Evolutionary conservation across 2,888 invertebrate species (phyloP).

Genomic region (Acanthosoma haemorrhoidale): DNA sequence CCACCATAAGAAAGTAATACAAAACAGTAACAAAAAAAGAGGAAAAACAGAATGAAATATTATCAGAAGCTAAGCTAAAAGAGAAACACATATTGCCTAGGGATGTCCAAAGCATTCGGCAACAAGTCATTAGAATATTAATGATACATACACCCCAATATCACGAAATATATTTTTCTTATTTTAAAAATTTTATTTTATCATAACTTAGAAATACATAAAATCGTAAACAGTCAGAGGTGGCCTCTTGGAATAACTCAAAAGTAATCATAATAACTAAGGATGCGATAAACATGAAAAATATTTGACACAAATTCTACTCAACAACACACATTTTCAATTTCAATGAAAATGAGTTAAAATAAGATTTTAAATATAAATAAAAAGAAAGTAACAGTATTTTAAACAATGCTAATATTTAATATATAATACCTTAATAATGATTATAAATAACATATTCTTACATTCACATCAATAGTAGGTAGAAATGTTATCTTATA

Average conservation of each 20-base stretch:
- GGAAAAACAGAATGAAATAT: not conserved
- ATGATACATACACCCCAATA: not conserved
- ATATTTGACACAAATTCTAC: not conserved
- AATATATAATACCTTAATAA: not conserved
- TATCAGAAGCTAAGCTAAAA: not conserved
- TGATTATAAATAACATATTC: not conserved
- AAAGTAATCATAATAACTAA: not conserved
- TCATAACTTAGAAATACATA: not conserved
- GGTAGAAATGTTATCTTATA: not conserved
- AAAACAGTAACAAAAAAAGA: not conserved
- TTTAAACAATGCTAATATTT: not conserved
- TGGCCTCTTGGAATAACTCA: constrained; percentile 4
- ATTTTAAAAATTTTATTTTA: not conserved
- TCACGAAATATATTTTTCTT: not conserved
- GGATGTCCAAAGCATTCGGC: not conserved
- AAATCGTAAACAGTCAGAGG: constrained; percentile 4
- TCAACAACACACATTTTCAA: not conserved
- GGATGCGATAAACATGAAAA: not conserved
- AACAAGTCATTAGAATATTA: not conserved
- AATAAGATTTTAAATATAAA: not conserved
- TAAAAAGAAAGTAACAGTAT: not conserved
- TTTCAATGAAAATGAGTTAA: not conserved
- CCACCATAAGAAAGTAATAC: not conserved
- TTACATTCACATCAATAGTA: not conserved
- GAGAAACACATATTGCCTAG: not conserved